phyloP scores from a whole-genome alignment of 92 coral and sea anemone species.

The Heteractis magnifica region DNA sequence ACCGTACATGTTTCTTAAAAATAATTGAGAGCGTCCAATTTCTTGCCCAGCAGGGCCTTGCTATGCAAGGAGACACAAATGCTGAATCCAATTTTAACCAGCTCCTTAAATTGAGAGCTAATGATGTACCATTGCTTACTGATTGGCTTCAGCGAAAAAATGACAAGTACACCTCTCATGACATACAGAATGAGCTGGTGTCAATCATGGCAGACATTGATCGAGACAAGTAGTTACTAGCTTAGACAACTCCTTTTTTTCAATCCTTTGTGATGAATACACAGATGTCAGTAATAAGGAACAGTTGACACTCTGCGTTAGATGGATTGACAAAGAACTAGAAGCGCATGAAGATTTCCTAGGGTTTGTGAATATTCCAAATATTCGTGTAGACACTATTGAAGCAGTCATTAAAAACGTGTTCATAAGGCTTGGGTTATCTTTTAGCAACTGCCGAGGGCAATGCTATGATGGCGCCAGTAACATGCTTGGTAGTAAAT shows the following conservation, averaged over 20 bases:
- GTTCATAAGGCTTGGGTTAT: conserved; percentile 42
- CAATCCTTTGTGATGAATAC: too few relatives aligned
- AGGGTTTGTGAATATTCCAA: conserved; percentile 40
- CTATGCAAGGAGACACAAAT: conserved; percentile 46
- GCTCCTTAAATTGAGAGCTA: too few relatives aligned
- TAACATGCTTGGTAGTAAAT: conserved; percentile 69
- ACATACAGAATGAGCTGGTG: too few relatives aligned
- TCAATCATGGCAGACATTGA: too few relatives aligned
- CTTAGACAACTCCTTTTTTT: too few relatives aligned
- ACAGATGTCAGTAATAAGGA: conserved; percentile 30
- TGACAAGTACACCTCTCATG: too few relatives aligned
- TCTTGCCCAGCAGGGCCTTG: conserved; percentile 60
- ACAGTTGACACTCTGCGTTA: conserved; percentile 36
- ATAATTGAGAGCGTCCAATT: conserved; percentile 53
- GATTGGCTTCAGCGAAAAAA: too few relatives aligned
- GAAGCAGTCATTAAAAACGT: conserved; percentile 49
- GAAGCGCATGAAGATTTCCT: conserved; percentile 6
- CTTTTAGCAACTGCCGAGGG: conserved; percentile 53
- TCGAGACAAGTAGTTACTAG: too few relatives aligned
- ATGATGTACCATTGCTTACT: conserved; percentile 25
- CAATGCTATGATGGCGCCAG: conserved; percentile 73
- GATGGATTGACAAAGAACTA: conserved; percentile 33
- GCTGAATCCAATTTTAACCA: conserved; percentile 36
- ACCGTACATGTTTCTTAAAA: conserved; percentile 30
- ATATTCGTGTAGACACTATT: conserved; percentile 50